These are phyloP conservation scores for Gopherus evgoodei DNA, from an alignment of 2,113 vertebrate species.

Conservation along the genomic window DNA sequence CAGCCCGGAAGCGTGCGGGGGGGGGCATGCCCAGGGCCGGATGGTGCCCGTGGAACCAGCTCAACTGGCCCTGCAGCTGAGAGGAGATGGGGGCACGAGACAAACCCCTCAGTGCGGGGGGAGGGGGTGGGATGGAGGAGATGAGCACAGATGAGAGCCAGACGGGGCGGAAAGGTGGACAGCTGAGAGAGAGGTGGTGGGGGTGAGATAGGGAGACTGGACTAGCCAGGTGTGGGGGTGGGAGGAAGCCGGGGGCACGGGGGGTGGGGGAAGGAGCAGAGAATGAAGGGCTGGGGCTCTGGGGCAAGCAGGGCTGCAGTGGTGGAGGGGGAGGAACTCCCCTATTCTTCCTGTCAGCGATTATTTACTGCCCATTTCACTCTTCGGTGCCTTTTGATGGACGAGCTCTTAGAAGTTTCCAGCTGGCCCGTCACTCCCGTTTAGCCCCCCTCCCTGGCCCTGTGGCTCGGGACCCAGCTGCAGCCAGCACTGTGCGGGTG, in stretches of 20 bases:
- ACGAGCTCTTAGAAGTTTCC: not conserved
- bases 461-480: no score
- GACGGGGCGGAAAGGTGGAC: not conserved
- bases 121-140: not conserved
- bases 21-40: not conserved
- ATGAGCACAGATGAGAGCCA: no score
- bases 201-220: no score
- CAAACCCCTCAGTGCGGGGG: no score
- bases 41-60: no score
- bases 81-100: not conserved
- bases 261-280: not conserved
- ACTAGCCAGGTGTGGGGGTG: no score
- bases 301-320: not conserved
- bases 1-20: not conserved
- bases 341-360: not conserved
- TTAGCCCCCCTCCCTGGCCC: no score
- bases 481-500: no score
- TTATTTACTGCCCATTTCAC: not conserved
- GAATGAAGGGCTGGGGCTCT: accelerated
- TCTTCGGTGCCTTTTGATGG: not conserved
- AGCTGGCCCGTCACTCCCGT: not conserved
- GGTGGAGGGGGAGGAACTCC: not conserved
- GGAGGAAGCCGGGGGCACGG: no score
- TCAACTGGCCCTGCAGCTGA: not conserved
- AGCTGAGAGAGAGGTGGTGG: no score